Conservation (phyloP, 2,888 invertebrate species). For the Callinectes sapidus region DNA sequence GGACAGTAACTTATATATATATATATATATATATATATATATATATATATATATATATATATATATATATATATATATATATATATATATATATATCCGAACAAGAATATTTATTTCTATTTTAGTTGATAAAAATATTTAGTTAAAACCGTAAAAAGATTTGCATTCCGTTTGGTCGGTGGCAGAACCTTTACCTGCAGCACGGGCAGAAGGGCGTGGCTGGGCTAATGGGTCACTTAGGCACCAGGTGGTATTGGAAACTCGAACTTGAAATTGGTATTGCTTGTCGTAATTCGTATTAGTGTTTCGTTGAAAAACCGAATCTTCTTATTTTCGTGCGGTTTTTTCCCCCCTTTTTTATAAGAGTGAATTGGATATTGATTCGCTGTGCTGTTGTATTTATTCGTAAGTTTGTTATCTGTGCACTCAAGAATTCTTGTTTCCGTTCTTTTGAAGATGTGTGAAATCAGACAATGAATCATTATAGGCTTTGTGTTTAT, state of each 20-base stretch:
- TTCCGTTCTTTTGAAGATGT: too few relatives aligned
- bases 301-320: background rate
- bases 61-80: too few relatives aligned
- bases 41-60: too few relatives aligned
- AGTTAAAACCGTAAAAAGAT: background rate
- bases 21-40: too few relatives aligned
- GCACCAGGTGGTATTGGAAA: constrained; percentile 21
- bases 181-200: background rate
- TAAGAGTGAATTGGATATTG: background rate
- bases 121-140: background rate
- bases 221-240: background rate
- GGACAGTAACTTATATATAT: too few relatives aligned
- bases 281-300: background rate
- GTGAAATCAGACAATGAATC: background rate
- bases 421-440: too few relatives aligned
- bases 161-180: background rate
- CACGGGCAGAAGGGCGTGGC: background rate
- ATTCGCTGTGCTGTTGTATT: background rate
- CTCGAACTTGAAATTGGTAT: background rate
- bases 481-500: background rate
- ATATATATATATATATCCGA: background rate
- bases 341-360: too few relatives aligned
- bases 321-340: background rate
- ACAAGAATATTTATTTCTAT: background rate
- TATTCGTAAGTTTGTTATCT: background rate